Evolutionary conservation across 2,797 vertebrate species (phyloP).

Genomic region (Paguma larvata): DNA sequence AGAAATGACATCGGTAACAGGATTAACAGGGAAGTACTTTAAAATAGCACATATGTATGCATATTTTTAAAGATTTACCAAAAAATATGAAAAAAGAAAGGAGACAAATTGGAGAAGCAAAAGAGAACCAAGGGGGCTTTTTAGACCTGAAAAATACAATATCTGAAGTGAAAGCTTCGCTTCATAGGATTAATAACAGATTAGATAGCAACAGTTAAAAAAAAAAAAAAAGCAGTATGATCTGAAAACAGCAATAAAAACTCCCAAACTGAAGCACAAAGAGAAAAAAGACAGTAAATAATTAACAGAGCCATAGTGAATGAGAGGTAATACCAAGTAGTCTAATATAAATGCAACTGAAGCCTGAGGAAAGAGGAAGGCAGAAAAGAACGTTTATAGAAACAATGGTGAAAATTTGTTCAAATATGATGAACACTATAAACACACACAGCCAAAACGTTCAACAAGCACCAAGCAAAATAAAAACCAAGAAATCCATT

Average conservation of each 20-base stretch:
- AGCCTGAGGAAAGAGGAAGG: background rate
- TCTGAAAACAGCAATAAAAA: slow-evolving; percentile 26
- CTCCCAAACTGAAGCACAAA: background rate
- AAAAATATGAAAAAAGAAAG: background rate
- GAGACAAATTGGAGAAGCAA: background rate
- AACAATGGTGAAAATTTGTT: background rate
- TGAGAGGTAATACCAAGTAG: background rate
- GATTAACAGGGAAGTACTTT: background rate
- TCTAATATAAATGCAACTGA: background rate
- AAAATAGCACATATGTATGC: background rate
- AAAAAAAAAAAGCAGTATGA: background rate
- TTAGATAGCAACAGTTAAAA: background rate
- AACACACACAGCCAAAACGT: background rate
- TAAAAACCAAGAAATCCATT: slow-evolving; percentile 35
- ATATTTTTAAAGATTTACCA: background rate
- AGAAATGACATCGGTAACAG: background rate
- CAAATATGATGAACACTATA: slow-evolving; percentile 3
- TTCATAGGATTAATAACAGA: background rate
- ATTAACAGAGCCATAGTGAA: background rate
- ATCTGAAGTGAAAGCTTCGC: background rate
- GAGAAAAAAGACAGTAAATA: background rate
- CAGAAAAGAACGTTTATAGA: slow-evolving; percentile 11
- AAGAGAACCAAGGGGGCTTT: background rate
- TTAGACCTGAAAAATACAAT: background rate
- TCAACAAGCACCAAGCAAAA: slow-evolving; percentile 6